A percentile compares a stretch with the other conserved stretches of the same genome.
phyloP scores from a whole-genome alignment of 2,797 vertebrate species.

The Sebastes variabilis region DNA sequence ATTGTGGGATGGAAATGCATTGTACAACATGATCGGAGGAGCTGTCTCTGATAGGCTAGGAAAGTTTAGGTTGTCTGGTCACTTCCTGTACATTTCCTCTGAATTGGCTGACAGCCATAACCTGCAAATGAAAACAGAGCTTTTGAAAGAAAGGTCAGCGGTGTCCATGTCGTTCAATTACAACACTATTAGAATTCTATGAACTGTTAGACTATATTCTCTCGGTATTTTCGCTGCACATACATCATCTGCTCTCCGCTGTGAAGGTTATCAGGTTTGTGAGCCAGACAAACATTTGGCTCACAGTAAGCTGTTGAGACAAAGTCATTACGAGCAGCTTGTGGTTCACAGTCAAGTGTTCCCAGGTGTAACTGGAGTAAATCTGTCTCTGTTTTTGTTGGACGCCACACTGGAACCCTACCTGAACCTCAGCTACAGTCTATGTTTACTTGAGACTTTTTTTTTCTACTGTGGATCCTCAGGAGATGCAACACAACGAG shows the following conservation, averaged over 20 bases:
- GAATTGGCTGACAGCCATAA: neutral
- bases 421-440: slow-evolving; percentile 3
- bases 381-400: slow-evolving; percentile 41
- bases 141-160: neutral
- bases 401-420: slow-evolving; percentile 1
- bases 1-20: neutral
- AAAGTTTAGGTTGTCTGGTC: neutral
- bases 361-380: slow-evolving; percentile 44
- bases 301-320: slow-evolving; percentile 30
- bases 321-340: slow-evolving; percentile 41
- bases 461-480: slow-evolving; percentile 2
- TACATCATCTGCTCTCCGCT: neutral
- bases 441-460: slow-evolving; percentile 28
- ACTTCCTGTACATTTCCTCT: neutral
- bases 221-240: neutral
- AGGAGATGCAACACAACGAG: slow-evolving; percentile 6
- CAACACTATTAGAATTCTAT: neutral
- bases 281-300: slow-evolving; percentile 22
- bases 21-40: neutral
- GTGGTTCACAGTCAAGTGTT: slow-evolving; percentile 36
- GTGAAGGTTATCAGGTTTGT: slow-evolving; percentile 29
- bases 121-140: neutral
- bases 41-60: neutral
- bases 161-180: neutral
- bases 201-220: neutral